phyloP scores from a whole-genome alignment of 2,888 invertebrate genomes.

The Tortrix viridana region DNA sequence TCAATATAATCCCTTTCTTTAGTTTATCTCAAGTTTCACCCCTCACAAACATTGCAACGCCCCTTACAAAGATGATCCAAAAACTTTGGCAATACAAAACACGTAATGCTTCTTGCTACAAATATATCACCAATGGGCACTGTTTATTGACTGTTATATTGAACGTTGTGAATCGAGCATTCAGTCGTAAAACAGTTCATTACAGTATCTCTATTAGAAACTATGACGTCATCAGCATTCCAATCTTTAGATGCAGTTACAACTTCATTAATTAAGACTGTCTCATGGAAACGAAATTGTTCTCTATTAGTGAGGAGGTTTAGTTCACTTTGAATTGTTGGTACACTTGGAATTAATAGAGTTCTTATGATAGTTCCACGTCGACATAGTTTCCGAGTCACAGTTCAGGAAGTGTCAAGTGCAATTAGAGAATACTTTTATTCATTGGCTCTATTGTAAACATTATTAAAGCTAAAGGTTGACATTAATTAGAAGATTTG shows the following conservation, averaged over 20 bases:
- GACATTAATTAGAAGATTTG: constrained; percentile 11
- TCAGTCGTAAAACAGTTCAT: constrained; percentile 36
- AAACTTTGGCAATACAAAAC: constrained; percentile 34
- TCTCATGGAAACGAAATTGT: background rate
- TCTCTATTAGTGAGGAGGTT: background rate
- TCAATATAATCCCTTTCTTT: constrained; percentile 39
- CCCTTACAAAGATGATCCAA: constrained; percentile 37
- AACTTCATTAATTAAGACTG: constrained; percentile 39
- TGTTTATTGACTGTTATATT: constrained; percentile 27
- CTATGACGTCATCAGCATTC: constrained; percentile 34
- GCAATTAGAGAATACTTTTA: constrained; percentile 42
- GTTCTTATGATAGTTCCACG: constrained; percentile 32
- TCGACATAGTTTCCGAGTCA: constrained; percentile 48
- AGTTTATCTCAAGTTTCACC: constrained; percentile 38
- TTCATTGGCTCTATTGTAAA: constrained; percentile 21
- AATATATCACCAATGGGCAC: constrained; percentile 18
- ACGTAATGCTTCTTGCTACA: constrained; percentile 28
- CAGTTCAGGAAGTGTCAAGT: constrained; percentile 53
- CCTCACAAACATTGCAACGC: constrained; percentile 38
- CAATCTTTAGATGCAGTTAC: constrained; percentile 37
- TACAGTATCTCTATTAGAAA: constrained; percentile 33
- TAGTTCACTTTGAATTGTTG: background rate
- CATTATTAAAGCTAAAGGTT: constrained; percentile 8
- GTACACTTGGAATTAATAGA: constrained; percentile 20
- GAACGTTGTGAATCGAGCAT: constrained; percentile 32